These are phyloP conservation scores for Pitta sordida DNA, from an alignment of 2,113 vertebrate genomes.

Conservation along the genomic window DNA sequence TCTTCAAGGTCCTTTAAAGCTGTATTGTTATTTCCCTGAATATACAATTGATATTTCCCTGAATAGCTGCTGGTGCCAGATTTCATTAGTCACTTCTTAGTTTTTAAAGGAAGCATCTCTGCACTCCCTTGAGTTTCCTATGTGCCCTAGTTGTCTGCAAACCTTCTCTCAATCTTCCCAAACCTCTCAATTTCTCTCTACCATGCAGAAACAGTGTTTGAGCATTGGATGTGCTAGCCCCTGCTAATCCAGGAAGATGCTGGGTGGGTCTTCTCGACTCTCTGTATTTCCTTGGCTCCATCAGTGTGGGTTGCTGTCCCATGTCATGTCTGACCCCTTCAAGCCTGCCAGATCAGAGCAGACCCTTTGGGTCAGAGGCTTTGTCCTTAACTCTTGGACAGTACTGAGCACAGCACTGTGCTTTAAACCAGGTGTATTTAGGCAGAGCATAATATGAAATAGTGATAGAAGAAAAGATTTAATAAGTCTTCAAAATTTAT, in stretches of 20 bases:
- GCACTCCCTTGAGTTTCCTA: neutral
- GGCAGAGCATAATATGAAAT: neutral
- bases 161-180: neutral
- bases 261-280: neutral
- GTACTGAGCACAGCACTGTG: neutral
- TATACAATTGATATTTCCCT: slow-evolving; percentile 33
- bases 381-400: neutral
- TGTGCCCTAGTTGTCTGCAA: neutral
- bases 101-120: neutral
- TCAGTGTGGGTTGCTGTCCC: neutral
- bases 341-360: neutral
- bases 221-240: accelerated
- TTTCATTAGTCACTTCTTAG: slow-evolving; percentile 18
- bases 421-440: neutral
- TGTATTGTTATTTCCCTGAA: neutral
- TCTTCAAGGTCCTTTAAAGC: slow-evolving; percentile 30
- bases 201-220: neutral
- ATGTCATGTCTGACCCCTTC: accelerated
- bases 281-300: accelerated
- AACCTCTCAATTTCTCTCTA: neutral
- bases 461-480: neutral
- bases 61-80: neutral
- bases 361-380: neutral
- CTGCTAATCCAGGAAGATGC: neutral
- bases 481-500: neutral